phyloP scores from a whole-genome alignment of 2,797 vertebrate genomes.

The Eulemur mongoz region DNA sequence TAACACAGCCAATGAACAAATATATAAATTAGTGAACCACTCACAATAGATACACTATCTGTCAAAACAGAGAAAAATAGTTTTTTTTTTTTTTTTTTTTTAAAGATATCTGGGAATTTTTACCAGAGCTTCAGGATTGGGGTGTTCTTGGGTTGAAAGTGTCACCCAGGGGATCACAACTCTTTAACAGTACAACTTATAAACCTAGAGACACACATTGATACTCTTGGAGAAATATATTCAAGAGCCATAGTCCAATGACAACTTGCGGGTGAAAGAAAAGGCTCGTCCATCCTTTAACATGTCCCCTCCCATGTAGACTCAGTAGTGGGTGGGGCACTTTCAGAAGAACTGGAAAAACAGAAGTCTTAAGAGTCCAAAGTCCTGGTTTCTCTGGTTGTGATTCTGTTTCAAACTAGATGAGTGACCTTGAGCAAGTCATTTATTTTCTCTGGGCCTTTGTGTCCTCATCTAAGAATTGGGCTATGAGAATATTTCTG shows the following conservation, averaged over 20 bases:
- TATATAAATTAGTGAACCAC: background rate
- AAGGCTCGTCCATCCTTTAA: background rate
- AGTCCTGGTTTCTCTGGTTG: slow-evolving; percentile 6
- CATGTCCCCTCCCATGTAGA: background rate
- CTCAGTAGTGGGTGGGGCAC: background rate
- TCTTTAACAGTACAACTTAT: background rate
- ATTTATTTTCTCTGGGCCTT: background rate
- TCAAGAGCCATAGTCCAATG: background rate
- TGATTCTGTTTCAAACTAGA: background rate
- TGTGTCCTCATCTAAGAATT: background rate
- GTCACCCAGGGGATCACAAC: background rate
- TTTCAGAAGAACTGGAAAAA: background rate
- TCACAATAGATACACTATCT: background rate
- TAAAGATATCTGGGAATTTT: background rate
- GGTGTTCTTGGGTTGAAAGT: background rate
- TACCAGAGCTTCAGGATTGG: background rate
- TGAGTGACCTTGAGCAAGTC: background rate
- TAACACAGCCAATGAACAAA: background rate
- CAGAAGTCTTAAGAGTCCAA: background rate
- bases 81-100: background rate
- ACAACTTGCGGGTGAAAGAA: background rate
- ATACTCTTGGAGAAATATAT: background rate
- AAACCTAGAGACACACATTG: background rate
- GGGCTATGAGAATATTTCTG: background rate
- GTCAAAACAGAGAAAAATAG: background rate